Evolutionary conservation across 2,888 invertebrate genomes (phyloP).

Genomic region (Brachyopa scutellaris): DNA sequence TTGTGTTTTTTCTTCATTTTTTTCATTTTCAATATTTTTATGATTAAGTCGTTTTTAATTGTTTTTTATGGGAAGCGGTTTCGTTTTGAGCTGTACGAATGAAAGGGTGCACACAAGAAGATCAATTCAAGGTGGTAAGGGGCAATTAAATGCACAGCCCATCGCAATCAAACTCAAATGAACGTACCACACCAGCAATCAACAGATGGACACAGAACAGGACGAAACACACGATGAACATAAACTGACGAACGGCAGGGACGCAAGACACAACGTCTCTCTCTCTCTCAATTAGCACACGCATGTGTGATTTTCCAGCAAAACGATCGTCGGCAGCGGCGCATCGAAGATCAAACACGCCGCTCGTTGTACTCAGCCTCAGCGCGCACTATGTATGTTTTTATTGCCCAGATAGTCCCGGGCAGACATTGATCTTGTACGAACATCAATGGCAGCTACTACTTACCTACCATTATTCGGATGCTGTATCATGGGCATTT

Average conservation of each 20-base stretch:
- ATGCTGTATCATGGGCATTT: conserved; percentile 36
- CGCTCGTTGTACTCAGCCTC: background rate
- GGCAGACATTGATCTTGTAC: conserved; percentile 61
- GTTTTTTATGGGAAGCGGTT: conserved; percentile 67
- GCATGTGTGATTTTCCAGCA: conserved; percentile 69
- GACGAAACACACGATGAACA: conserved; percentile 32
- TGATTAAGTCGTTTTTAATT: conserved; percentile 71
- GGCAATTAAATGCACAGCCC: conserved; percentile 67
- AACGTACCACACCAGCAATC: conserved; percentile 30
- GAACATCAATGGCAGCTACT: conserved; percentile 61
- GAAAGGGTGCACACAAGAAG: conserved; percentile 47
- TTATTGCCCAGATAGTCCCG: conserved; percentile 56
- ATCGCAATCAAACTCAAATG: conserved; percentile 56
- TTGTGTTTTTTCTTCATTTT: conserved; percentile 18
- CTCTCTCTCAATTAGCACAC: conserved; percentile 72
- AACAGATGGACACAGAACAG: conserved; percentile 21
- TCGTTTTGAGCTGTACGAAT: conserved; percentile 44
- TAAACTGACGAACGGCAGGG: background rate
- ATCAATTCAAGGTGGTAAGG: conserved; percentile 65
- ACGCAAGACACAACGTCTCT: conserved; percentile 43
- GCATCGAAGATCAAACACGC: conserved; percentile 49
- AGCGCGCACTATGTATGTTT: conserved; percentile 56
- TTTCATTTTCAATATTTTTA: conserved; percentile 58
- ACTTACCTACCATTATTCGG: conserved; percentile 32
- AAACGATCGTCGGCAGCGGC: conserved; percentile 45